These are phyloP conservation scores for Tribolium madens DNA, from an alignment of 1,140 invertebrate genomes.

Conservation along the genomic window DNA sequence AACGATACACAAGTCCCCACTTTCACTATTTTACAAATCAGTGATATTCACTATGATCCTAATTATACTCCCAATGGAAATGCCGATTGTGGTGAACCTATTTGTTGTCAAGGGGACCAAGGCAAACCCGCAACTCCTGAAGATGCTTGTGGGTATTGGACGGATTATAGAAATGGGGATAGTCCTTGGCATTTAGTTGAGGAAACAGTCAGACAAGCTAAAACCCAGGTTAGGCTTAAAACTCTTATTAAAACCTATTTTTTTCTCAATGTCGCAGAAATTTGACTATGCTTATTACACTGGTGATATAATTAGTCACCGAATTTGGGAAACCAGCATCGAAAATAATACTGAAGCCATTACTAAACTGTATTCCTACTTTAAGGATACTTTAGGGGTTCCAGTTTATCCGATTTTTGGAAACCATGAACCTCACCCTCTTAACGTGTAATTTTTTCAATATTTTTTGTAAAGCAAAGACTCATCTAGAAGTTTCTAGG, in stretches of 20 bases:
- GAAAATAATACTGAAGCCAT: slow-evolving; percentile 76
- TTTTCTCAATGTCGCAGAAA: slow-evolving; percentile 32
- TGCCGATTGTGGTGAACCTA: slow-evolving; percentile 78
- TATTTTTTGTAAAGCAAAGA: neutral
- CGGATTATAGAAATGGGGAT: slow-evolving; percentile 82
- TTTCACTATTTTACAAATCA: slow-evolving; percentile 78
- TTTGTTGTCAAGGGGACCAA: slow-evolving; percentile 79
- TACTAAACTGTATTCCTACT: slow-evolving; percentile 69
- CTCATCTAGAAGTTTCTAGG: slow-evolving; percentile 18
- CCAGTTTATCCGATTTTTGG: slow-evolving; percentile 82
- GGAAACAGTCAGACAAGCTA: slow-evolving; percentile 51
- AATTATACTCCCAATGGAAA: slow-evolving; percentile 76
- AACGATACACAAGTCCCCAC: slow-evolving; percentile 40
- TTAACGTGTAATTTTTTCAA: slow-evolving; percentile 78
- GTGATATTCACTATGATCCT: slow-evolving; percentile 86
- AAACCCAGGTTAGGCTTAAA: slow-evolving; percentile 64
- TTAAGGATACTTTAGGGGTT: slow-evolving; percentile 75
- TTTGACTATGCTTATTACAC: slow-evolving; percentile 85
- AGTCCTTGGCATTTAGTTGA: slow-evolving; percentile 60
- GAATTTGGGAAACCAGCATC: slow-evolving; percentile 83
- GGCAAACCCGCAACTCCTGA: slow-evolving; percentile 54
- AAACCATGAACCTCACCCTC: slow-evolving; percentile 91
- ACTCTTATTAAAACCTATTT: neutral
- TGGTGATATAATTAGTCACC: slow-evolving; percentile 87
- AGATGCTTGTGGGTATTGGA: slow-evolving; percentile 80